These are phyloP conservation scores for Scomber scombrus DNA, from an alignment of 2,113 vertebrate genomes.

Conservation along the genomic window DNA sequence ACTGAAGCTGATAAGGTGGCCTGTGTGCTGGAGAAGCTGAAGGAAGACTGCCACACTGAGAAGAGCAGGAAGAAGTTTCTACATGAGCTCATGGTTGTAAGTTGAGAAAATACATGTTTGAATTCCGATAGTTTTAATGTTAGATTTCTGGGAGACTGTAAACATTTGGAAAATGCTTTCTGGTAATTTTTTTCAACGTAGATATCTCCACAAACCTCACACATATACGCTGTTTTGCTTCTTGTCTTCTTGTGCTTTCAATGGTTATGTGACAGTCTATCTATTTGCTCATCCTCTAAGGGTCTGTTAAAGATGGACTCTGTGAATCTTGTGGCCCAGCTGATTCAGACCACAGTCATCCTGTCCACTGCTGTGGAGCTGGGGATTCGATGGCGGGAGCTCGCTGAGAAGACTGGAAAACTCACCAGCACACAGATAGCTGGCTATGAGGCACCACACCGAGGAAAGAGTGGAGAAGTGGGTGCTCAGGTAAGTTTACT, in stretches of 20 bases:
- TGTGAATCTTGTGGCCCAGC: conserved; percentile 87
- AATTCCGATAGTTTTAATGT: neutral
- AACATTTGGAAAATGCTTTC: neutral
- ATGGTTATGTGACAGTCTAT: neutral
- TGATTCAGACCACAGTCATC: conserved; percentile 92
- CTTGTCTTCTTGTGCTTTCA: neutral
- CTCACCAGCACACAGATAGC: conserved; percentile 92
- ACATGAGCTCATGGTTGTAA: conserved; percentile 93
- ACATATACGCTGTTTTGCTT: neutral
- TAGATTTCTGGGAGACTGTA: neutral
- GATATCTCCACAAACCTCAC: neutral
- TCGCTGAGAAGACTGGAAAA: conserved; percentile 89
- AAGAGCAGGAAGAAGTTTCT: conserved; percentile 90
- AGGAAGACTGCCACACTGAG: conserved; percentile 94
- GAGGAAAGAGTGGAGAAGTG: conserved; percentile 86
- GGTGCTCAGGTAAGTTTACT: conserved; percentile 84
- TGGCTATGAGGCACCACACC: conserved; percentile 92
- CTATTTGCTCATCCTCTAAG: conserved; percentile 72
- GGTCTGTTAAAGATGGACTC: conserved; percentile 94
- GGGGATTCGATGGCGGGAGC: conserved; percentile 91
- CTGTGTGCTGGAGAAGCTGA: conserved; percentile 91
- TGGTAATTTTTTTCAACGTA: neutral
- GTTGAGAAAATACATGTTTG: conserved; percentile 57
- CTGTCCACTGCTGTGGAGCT: conserved; percentile 96
- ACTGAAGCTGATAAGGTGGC: conserved; percentile 92